These are phyloP conservation scores for Triplophysa tibetana DNA, from an alignment of 2,113 vertebrate species.

Conservation along the genomic window DNA sequence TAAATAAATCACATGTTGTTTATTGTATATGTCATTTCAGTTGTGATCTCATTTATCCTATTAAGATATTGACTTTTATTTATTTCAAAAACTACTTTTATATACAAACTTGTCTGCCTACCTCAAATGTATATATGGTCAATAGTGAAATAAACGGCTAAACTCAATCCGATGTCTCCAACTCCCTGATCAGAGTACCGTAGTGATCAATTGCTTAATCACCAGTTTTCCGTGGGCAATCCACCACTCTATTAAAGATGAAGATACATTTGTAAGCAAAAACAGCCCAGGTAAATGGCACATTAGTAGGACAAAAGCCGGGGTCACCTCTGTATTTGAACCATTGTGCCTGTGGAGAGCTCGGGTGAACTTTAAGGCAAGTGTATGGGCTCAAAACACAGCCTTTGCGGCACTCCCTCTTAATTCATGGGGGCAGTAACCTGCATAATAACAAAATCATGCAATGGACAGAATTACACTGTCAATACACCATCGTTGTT, in stretches of 20 bases:
- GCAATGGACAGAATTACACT: conserved; percentile 11
- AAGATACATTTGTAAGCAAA: background rate
- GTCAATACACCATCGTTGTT: conserved; percentile 18
- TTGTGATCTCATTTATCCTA: no score
- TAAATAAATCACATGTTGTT: no score
- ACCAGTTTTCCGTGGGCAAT: no score
- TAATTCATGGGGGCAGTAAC: conserved; percentile 28
- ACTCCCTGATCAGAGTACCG: no score
- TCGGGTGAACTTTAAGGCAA: conserved; percentile 4
- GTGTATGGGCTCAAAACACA: conserved; percentile 29
- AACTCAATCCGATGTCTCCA: no score
- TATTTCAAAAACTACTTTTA: no score
- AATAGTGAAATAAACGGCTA: no score
- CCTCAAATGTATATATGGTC: no score
- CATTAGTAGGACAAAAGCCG: background rate
- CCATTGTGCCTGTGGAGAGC: conserved; percentile 20
- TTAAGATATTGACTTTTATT: no score
- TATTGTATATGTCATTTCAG: no score
- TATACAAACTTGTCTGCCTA: no score
- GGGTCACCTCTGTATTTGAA: conserved; percentile 24
- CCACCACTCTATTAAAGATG: background rate
- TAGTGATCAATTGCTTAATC: no score
- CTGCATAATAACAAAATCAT: conserved; percentile 28
- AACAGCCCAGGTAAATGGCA: background rate
- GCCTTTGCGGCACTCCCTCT: conserved; percentile 13